phyloP scores from a whole-genome alignment of 1,140 invertebrate genomes.

The Teleopsis dalmanni region DNA sequence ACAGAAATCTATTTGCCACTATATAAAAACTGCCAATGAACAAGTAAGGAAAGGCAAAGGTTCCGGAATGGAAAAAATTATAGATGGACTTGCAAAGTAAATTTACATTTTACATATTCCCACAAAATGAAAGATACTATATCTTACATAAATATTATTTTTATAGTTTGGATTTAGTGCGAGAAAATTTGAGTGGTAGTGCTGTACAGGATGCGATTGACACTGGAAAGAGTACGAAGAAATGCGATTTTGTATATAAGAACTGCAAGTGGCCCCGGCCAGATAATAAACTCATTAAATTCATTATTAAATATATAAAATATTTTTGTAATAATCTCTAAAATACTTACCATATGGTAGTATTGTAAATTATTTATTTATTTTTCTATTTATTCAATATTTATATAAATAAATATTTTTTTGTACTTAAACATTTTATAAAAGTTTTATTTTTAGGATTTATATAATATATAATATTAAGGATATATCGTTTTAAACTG shows the following conservation, averaged over 20 bases:
- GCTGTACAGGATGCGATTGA: constrained; percentile 10
- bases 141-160: not conserved
- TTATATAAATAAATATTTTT: not conserved
- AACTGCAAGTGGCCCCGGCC: constrained; percentile 3
- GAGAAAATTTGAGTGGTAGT: constrained; percentile 5
- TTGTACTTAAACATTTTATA: not conserved
- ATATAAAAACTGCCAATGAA: constrained; percentile 15
- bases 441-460: too few species aligned
- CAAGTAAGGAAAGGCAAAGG: not conserved
- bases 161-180: constrained; percentile 5
- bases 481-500: too few species aligned
- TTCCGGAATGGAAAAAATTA: constrained; percentile 10
- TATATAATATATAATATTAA: too few species aligned
- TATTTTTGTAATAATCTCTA: too few species aligned
- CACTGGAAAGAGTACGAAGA: not conserved
- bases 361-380: not conserved
- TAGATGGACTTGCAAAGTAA: constrained; percentile 25
- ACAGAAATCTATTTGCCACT: constrained; percentile 28
- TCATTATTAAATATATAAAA: too few species aligned
- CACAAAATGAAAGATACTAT: not conserved
- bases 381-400: not conserved
- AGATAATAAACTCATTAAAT: too few species aligned
- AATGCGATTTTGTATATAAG: not conserved
- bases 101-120: not conserved
- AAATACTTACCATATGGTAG: too few species aligned